Evolutionary conservation across 2,888 invertebrate genomes (phyloP).

Genomic region (Agapetus fuscipes): DNA sequence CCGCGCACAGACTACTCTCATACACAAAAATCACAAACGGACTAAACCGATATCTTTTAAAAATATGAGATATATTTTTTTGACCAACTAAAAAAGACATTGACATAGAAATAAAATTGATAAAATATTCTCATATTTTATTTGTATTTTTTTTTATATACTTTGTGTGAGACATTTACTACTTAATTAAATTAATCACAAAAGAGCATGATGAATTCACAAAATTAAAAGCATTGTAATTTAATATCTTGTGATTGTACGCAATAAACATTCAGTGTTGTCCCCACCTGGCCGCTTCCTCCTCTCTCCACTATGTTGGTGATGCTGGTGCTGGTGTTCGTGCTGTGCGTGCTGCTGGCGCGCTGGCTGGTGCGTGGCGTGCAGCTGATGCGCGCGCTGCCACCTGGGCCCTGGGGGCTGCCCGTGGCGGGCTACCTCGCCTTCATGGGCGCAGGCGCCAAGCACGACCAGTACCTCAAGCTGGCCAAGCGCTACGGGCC

Average conservation of each 20-base stretch:
- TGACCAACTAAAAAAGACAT: too few relatives aligned
- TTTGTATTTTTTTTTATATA: too few relatives aligned
- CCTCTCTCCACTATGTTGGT: conserved; percentile 37
- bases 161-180: too few relatives aligned
- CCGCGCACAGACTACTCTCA: conserved; percentile 30
- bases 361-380: conserved; percentile 23
- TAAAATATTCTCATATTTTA: too few relatives aligned
- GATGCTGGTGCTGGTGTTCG: conserved; percentile 33
- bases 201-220: too few relatives aligned
- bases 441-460: conserved; percentile 61
- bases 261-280: not conserved
- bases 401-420: conserved; percentile 83
- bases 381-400: conserved; percentile 44
- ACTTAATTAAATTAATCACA: too few relatives aligned
- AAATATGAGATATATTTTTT: too few relatives aligned
- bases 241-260: too few relatives aligned
- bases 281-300: conserved; percentile 31
- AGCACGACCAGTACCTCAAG: conserved; percentile 69
- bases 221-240: too few relatives aligned
- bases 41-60: not conserved
- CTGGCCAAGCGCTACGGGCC: conserved; percentile 71
- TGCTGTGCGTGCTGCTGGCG: conserved; percentile 38
- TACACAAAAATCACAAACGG: not conserved
- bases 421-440: conserved; percentile 78
- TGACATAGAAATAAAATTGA: too few relatives aligned